A percentile compares a stretch with the other conserved stretches of the same genome.
Evolutionary conservation across 23 tunicate genomes (phyloP).

Genomic region (Oikopleura dioica): DNA sequence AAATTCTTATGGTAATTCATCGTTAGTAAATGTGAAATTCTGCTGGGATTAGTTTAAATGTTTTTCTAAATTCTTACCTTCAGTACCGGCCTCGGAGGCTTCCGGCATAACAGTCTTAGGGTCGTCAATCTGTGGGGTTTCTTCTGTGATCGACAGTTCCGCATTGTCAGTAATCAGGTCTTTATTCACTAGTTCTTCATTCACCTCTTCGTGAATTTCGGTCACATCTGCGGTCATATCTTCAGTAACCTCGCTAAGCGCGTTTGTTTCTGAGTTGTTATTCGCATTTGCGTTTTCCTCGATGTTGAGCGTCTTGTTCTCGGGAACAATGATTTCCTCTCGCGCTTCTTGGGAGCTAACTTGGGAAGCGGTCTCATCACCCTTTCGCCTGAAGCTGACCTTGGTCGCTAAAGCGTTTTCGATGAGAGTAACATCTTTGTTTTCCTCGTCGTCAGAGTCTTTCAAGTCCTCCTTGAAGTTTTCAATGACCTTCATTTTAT

Average conservation of each 20-base stretch:
- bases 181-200: background rate
- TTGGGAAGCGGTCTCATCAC: background rate
- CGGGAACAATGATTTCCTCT: background rate
- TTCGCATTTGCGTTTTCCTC: background rate
- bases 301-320: background rate
- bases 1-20: too few relatives aligned
- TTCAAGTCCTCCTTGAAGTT: background rate
- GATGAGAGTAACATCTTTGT: too few relatives aligned
- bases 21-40: too few relatives aligned
- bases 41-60: too few relatives aligned
- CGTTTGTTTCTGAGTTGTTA: constrained; percentile 7
- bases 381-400: background rate
- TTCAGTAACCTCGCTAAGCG: constrained; percentile 1
- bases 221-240: constrained; percentile 11
- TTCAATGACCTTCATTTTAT: background rate
- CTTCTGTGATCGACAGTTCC: background rate
- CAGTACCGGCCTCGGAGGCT: too few relatives aligned
- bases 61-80: too few relatives aligned
- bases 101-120: background rate
- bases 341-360: background rate
- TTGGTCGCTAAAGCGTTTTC: background rate
- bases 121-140: background rate
- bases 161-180: background rate
- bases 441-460: background rate
- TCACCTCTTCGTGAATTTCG: constrained; percentile 1